Evolutionary conservation across 2,888 invertebrate genomes (phyloP).

Genomic region (Cantharis rufa): DNA sequence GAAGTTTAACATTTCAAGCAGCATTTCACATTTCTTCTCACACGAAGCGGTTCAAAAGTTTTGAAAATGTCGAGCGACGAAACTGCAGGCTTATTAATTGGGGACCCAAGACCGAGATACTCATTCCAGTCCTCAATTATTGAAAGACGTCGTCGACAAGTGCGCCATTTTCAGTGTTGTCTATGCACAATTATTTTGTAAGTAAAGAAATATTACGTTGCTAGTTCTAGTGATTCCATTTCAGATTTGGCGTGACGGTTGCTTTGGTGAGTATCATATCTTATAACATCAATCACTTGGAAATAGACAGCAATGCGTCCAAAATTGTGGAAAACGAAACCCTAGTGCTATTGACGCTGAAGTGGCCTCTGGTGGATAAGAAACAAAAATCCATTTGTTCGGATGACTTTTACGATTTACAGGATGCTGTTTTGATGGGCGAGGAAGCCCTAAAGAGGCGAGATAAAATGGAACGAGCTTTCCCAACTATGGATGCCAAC

Average conservation of each 20-base stretch:
- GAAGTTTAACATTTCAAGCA: constrained; percentile 2
- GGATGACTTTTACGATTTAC: constrained; percentile 49
- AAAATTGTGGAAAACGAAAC: constrained; percentile 11
- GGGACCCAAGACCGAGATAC: constrained; percentile 56
- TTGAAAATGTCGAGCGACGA: constrained; percentile 46
- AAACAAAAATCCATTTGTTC: constrained; percentile 4
- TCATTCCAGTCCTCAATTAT: constrained; percentile 60
- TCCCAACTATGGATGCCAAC: constrained; percentile 58
- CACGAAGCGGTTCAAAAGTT: neutral
- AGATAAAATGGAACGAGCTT: constrained; percentile 59
- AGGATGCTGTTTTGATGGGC: constrained; percentile 61
- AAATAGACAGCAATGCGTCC: neutral
- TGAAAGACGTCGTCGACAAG: constrained; percentile 57
- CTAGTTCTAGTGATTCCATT: neutral
- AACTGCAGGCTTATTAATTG: constrained; percentile 58
- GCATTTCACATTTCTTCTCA: neutral
- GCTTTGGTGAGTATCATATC: constrained; percentile 34
- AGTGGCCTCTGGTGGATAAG: constrained; percentile 35
- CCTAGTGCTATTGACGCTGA: constrained; percentile 9
- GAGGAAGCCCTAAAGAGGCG: constrained; percentile 62
- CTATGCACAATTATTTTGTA: constrained; percentile 71
- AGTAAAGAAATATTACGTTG: constrained; percentile 51
- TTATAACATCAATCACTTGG: constrained; percentile 12
- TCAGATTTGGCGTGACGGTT: constrained; percentile 39
- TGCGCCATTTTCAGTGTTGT: constrained; percentile 71